Evolutionary conservation across 2,888 invertebrate species (phyloP).

Genomic region (Opisthograptis luteolata): DNA sequence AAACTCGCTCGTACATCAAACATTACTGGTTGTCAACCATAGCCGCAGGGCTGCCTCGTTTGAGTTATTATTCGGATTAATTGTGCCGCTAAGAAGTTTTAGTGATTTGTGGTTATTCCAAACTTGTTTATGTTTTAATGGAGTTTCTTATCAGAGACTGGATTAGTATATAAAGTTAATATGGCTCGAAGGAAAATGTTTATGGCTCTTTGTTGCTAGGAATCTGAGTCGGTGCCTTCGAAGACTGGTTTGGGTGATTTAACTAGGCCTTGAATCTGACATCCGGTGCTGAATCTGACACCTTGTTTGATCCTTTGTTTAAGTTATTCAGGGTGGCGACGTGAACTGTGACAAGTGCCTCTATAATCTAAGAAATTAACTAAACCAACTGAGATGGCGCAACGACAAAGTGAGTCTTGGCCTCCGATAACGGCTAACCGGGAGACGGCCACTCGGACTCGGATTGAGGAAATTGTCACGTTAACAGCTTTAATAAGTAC

Average conservation of each 20-base stretch:
- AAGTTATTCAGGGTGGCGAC: no score
- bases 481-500: no score
- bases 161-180: conserved; percentile 9
- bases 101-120: conserved; percentile 31
- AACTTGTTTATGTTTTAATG: conserved; percentile 21
- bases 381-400: no score
- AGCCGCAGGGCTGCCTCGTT: conserved; percentile 40
- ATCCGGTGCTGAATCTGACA: no score
- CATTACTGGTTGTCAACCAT: conserved; percentile 39
- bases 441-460: no score
- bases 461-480: no score
- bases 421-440: no score
- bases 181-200: not conserved
- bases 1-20: conserved; percentile 33
- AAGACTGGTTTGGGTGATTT: not conserved
- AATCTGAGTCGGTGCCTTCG: not conserved
- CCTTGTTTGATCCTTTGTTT: no score
- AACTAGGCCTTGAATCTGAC: not conserved
- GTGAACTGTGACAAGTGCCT: no score
- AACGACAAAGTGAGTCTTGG: no score
- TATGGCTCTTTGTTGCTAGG: conserved; percentile 8
- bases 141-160: conserved; percentile 19
- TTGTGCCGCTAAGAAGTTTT: conserved; percentile 33
- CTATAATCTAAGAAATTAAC: no score
- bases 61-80: conserved; percentile 43